Evolutionary conservation across 2,888 invertebrate species (phyloP).

Genomic region (Melipona bicolor): DNA sequence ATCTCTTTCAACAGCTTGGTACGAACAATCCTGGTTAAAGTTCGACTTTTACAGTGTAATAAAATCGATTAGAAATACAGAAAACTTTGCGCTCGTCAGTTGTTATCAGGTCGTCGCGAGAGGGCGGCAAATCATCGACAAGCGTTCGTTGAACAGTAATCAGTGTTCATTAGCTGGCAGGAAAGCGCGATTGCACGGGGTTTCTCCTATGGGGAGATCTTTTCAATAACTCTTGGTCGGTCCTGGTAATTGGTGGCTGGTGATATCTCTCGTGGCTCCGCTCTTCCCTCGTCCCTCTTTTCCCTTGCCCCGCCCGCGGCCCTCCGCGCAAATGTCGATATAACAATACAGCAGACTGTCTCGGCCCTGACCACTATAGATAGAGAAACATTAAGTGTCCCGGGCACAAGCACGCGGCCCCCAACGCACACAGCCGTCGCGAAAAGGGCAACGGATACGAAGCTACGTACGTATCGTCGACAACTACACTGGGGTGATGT

Average conservation of each 20-base stretch:
- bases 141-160: slow-evolving; percentile 78
- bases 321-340: slow-evolving; percentile 81
- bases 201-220: slow-evolving; percentile 80
- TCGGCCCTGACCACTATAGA: slow-evolving; percentile 80
- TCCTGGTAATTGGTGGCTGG: slow-evolving; percentile 74
- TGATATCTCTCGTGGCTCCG: slow-evolving; percentile 78
- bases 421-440: slow-evolving; percentile 38
- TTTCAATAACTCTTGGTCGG: slow-evolving; percentile 83
- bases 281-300: slow-evolving; percentile 52
- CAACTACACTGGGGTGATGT: slow-evolving; percentile 60
- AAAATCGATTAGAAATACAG: too few species aligned
- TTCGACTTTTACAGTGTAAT: too few species aligned
- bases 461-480: slow-evolving; percentile 39
- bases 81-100: too few species aligned
- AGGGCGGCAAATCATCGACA: slow-evolving; percentile 77
- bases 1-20: too few species aligned
- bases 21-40: too few species aligned
- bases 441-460: slow-evolving; percentile 38
- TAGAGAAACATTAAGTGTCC: slow-evolving; percentile 83
- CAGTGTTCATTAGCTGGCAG: slow-evolving; percentile 82
- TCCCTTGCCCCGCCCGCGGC: slow-evolving; percentile 67
- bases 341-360: slow-evolving; percentile 82
- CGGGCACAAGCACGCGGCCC: slow-evolving; percentile 62
- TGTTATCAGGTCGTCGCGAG: background rate
- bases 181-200: slow-evolving; percentile 75